A percentile compares a stretch with the other conserved stretches of the same genome.
Conservation (phyloP, 2,797 vertebrate species). For the Percopsis omiscomaycus region DNA sequence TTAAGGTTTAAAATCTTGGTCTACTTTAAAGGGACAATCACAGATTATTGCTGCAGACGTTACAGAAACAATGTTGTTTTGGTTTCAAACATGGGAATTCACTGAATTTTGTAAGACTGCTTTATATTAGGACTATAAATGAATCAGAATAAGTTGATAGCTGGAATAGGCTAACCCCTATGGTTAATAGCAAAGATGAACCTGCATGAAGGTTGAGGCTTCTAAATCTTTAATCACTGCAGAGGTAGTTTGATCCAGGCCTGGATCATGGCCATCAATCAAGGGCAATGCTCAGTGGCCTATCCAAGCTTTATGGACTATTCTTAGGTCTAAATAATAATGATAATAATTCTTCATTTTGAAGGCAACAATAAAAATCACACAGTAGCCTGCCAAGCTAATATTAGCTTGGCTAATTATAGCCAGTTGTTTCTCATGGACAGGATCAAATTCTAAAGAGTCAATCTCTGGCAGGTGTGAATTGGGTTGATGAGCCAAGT, state of each 20-base stretch:
- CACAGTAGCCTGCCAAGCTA: constrained; percentile 35
- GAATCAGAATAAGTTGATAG: constrained; percentile 64
- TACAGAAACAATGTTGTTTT: too few species aligned
- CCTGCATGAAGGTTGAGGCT: constrained; percentile 53
- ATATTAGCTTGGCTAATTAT: constrained; percentile 42
- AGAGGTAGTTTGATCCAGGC: constrained; percentile 61
- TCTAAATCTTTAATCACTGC: constrained; percentile 73
- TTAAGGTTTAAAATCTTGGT: too few species aligned
- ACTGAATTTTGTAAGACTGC: too few species aligned
- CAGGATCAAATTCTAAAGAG: constrained; percentile 47
- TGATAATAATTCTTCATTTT: not conserved
- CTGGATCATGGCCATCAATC: constrained; percentile 65
- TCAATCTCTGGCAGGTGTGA: constrained; percentile 35
- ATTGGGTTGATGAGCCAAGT: constrained; percentile 36
- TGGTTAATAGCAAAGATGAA: constrained; percentile 60
- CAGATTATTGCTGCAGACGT: too few species aligned
- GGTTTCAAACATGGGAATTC: too few species aligned
- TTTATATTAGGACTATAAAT: constrained; percentile 21
- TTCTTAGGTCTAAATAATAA: not conserved
- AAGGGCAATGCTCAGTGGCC: constrained; percentile 53
- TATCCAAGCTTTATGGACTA: constrained; percentile 50
- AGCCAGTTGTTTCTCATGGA: constrained; percentile 35
- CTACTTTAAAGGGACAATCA: too few species aligned
- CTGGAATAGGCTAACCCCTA: constrained; percentile 41
- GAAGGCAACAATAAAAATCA: not conserved